Base-by-base conservation (phyloP, 1,140 invertebrate genomes). In the Agrypnia vestita region DNA sequence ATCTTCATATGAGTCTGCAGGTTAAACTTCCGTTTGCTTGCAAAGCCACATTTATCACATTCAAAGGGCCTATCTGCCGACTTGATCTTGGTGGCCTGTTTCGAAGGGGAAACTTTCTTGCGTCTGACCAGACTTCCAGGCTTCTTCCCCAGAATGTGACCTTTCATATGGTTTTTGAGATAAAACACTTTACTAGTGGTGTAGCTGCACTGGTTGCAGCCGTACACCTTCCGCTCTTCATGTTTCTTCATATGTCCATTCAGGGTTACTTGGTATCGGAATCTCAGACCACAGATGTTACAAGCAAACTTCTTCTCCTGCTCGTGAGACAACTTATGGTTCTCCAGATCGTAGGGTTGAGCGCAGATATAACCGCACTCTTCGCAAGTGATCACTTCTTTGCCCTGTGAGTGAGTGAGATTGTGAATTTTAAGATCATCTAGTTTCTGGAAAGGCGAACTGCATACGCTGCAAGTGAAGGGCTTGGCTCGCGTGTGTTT, bases 31-130 rank as follows among this genome's bases (percentile, higher is more conserved):
- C 74, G 55, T 43, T 76, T 76, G 56, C 74, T 62, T 0, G 55
- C 59, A 12, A 62, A 76, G 43, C 74, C 74, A 13, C 74, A 76
- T 15, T 76, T 88, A 77, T 89, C 88, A 25, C 89, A 90, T 0
- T 88, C 78, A 80, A 89, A 90, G 84, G 89, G 89, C 9, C 88
- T 88, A 61, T 90, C 88, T 0, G 87, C 87, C 0, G 88, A 89
- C 43, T 74, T 74, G 51, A 74, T 74, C 35, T 74, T 74, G 25
- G 49, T 74, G 15, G 21, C 35, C 21, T 55, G 13, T n/a, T 74
- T 74, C 13, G 49, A 43, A 8, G 53, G 0, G 7, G 71, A 25
- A 4, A 21, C 15, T 43, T 44, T 74, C 46, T 71, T 71, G 1
- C 51, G 49, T 25, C 35, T 12, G 10, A 74, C 71, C 4, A 74